Base-by-base conservation (phyloP, 1,140 invertebrate species). In the Pseudobourletiella spinata region DNA sequence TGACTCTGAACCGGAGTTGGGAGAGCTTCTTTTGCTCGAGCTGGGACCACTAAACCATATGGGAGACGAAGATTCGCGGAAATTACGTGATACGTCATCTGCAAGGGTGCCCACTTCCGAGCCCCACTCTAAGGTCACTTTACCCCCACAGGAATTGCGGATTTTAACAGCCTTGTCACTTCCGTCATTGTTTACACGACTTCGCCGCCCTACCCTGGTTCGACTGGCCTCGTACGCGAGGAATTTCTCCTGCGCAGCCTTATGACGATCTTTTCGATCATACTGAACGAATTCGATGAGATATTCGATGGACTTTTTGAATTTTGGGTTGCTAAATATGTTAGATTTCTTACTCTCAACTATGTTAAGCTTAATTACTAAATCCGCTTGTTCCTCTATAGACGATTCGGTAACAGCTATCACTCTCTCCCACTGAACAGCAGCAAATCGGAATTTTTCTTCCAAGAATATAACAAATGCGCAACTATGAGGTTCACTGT, bases 391-490 rank as follows among this genome's bases (percentile, higher is more conserved):
- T 16, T 56, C 42, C 20, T 4, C 15, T 0, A n/a, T 29, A 22
- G 52, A 20, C 4, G 16, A 25, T 26, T 56, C 25, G 2, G 29
- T 28, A 3, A 44, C 20, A 11, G 50, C 0, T 8, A 59, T 59
- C 18, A 59, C 26, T 24, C 20, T 2, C 14, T 32, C 28, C 57
- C 57, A 65, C 4, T 14, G 1, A 2, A 61, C 16, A 11, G 32
- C 18, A 18, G 52, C 28, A 14, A 32, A 32, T 20, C 63, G 43
- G 20, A 57, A 65, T 1, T 30, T 14, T 15, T 35, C 52, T 28
- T 65, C 63, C 15, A 61, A 22, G 39, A 65, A 65, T 15, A 65
- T 32, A 14, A 65, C 63, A 3, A 51, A 57, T 0, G 39, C 57
- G 18, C 24, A 35, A 11, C 11, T 48, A 48, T 48, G n/a, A n/a